phyloP scores from a whole-genome alignment of 1,140 invertebrate genomes.

The Zaprionus capensis region DNA sequence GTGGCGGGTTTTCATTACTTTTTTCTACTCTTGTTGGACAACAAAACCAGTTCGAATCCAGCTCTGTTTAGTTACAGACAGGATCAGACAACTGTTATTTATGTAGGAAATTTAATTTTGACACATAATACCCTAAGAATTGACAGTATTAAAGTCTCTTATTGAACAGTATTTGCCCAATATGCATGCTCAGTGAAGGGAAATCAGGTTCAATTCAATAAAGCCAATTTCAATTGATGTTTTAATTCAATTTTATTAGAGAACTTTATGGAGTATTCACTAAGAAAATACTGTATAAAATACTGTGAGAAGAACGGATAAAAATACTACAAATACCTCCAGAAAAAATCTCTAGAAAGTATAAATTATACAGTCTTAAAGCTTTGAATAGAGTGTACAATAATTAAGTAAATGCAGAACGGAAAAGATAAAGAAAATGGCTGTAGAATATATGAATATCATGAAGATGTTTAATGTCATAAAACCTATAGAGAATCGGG shows the following conservation, averaged over 20 bases:
- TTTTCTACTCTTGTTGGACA: not conserved
- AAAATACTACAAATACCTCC: not conserved
- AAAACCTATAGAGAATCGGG: no score
- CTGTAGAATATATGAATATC: accelerated
- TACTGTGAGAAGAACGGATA: not conserved
- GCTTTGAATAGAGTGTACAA: no score
- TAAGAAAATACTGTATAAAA: not conserved
- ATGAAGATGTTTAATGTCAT: no score
- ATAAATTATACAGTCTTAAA: no score
- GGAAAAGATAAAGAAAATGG: no score
- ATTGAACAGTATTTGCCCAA: not conserved
- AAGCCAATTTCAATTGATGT: constrained; percentile 2
- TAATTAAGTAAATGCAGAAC: no score
- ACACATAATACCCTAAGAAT: not conserved
- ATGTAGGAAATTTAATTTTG: constrained; percentile 27
- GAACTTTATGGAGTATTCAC: not conserved
- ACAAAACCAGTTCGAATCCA: constrained; percentile 26
- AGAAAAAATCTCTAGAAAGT: no score
- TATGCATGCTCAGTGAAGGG: not conserved
- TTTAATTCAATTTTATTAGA: not conserved
- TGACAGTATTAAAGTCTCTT: not conserved
- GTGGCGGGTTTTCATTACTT: constrained; percentile 21
- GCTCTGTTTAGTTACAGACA: constrained; percentile 27
- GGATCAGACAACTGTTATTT: constrained; percentile 56
- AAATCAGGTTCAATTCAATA: not conserved